These are phyloP conservation scores for Drosophila quadrilineata DNA, from an alignment of 1,140 invertebrate species.

Conservation along the genomic window DNA sequence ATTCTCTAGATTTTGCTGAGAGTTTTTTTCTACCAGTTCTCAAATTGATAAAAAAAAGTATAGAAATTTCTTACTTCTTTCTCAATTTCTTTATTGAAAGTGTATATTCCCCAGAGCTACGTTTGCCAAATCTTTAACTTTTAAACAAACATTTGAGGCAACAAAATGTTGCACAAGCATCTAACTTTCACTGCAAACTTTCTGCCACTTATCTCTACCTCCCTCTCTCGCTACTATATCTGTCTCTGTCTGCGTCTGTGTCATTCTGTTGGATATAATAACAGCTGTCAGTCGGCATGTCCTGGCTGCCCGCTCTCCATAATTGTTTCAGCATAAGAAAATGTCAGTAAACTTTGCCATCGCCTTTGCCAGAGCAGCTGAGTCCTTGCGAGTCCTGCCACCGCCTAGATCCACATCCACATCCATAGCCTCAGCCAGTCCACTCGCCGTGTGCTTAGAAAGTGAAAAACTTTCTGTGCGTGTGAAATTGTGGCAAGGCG, in stretches of 20 bases:
- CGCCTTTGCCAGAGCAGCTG: slow-evolving; percentile 52
- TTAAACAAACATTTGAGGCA: slow-evolving; percentile 33
- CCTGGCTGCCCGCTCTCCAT: slow-evolving; percentile 32
- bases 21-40: too few relatives aligned
- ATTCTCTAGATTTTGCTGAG: too few relatives aligned
- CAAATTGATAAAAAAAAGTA: too few relatives aligned
- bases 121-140: slow-evolving; percentile 13
- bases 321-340: slow-evolving; percentile 74
- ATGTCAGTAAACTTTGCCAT: slow-evolving; percentile 68
- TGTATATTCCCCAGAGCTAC: slow-evolving; percentile 20
- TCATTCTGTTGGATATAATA: slow-evolving; percentile 48
- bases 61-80: too few relatives aligned
- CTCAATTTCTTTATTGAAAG: too few relatives aligned
- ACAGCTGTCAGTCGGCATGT: slow-evolving; percentile 64
- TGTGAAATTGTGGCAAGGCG: slow-evolving; percentile 69
- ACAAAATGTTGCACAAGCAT: slow-evolving; percentile 26
- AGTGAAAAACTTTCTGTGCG: slow-evolving; percentile 71
- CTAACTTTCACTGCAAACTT: slow-evolving; percentile 49
- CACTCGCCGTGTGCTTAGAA: slow-evolving; percentile 39
- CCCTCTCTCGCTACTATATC: slow-evolving; percentile 34
- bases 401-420: slow-evolving; percentile 12
- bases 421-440: neutral
- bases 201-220: neutral
- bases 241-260: slow-evolving; percentile 37
- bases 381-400: too few relatives aligned